These are phyloP conservation scores for Plebejus argus DNA, from an alignment of 2,888 invertebrate species.

Conservation along the genomic window DNA sequence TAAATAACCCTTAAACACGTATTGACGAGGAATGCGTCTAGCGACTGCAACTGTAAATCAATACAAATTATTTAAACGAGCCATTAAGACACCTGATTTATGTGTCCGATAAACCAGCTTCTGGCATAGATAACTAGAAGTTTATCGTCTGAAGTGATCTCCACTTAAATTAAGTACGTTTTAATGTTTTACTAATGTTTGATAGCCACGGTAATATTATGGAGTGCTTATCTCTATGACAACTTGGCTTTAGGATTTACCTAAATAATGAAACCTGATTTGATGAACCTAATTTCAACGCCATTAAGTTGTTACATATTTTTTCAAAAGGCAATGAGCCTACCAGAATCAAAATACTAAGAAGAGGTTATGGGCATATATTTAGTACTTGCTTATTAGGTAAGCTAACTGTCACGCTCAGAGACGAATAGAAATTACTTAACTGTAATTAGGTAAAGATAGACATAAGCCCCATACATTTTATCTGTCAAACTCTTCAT, in stretches of 20 bases:
- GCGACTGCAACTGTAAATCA: conserved; percentile 12
- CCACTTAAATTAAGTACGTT: neutral
- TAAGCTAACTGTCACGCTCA: too few relatives aligned
- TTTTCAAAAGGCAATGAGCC: too few relatives aligned
- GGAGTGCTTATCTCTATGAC: neutral
- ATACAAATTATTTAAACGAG: conserved; percentile 25
- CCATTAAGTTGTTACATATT: too few relatives aligned
- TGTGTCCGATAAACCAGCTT: conserved; percentile 6
- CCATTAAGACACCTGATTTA: conserved; percentile 6
- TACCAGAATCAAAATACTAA: too few relatives aligned
- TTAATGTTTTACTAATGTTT: conserved; percentile 11
- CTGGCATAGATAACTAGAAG: neutral
- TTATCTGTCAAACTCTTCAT: too few relatives aligned
- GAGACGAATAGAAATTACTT: too few relatives aligned
- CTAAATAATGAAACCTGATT: too few relatives aligned
- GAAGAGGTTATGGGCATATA: too few relatives aligned
- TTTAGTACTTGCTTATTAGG: too few relatives aligned
- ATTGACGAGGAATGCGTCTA: conserved; percentile 2
- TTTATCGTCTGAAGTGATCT: neutral
- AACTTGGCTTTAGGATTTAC: neutral
- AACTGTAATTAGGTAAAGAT: too few relatives aligned
- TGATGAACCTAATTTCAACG: too few relatives aligned
- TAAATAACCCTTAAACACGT: conserved; percentile 1
- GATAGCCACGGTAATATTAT: neutral
- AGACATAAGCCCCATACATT: too few relatives aligned